These are phyloP conservation scores for Myotis pilosus DNA, from an alignment of 2,797 vertebrate species.

Conservation along the genomic window DNA sequence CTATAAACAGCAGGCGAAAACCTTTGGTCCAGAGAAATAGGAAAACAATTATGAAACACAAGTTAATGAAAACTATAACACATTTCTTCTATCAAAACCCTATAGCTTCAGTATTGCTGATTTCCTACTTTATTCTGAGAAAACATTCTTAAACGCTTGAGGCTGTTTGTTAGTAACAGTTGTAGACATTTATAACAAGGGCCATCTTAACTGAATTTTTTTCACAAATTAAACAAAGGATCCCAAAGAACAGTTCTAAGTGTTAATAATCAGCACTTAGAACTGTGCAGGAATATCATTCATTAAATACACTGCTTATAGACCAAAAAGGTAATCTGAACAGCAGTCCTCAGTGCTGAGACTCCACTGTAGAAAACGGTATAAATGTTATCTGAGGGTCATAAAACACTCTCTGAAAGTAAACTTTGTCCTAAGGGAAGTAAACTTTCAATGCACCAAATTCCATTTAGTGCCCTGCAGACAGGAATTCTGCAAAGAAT, in stretches of 20 bases:
- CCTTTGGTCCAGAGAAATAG: neutral
- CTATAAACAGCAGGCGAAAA: constrained; percentile 57
- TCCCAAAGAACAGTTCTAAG: constrained; percentile 48
- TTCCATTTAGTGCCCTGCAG: constrained; percentile 64
- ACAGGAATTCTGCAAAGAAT: constrained; percentile 55
- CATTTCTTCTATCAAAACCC: constrained; percentile 55
- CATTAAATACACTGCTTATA: constrained; percentile 54
- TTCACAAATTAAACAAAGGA: constrained; percentile 67
- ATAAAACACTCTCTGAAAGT: constrained; percentile 62
- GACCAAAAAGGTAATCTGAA: constrained; percentile 65
- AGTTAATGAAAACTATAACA: constrained; percentile 64
- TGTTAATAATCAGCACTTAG: constrained; percentile 62
- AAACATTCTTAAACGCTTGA: constrained; percentile 62
- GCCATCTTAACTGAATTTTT: constrained; percentile 63
- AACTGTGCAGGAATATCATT: constrained; percentile 37
- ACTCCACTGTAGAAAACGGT: neutral
- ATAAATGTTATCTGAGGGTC: constrained; percentile 23
- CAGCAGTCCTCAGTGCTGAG: constrained; percentile 17
- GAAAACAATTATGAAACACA: constrained; percentile 53
- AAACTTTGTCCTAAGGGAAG: constrained; percentile 57
- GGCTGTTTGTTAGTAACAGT: constrained; percentile 69
- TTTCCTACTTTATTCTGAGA: constrained; percentile 62
- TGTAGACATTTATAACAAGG: constrained; percentile 71
- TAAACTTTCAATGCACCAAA: constrained; percentile 59
- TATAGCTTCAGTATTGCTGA: constrained; percentile 45